Percentiles rank a stretch among this genome's conserved stretches.
Evolutionary conservation across 1,140 invertebrate species (phyloP).

Genomic region (Oryctes rhinoceros): DNA sequence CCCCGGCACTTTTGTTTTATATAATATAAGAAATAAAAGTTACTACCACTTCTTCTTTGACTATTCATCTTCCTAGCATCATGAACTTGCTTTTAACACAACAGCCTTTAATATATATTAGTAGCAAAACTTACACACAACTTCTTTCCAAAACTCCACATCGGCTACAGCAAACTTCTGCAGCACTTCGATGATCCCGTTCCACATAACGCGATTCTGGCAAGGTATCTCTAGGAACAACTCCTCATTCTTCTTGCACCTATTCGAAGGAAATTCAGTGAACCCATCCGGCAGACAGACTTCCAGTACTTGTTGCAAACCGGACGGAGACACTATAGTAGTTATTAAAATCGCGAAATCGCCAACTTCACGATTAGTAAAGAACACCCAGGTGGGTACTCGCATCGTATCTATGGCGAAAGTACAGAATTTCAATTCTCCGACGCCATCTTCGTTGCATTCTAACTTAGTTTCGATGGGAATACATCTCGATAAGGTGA

Average conservation of each 20-base stretch:
- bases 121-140: slow-evolving; percentile 7
- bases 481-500: slow-evolving; percentile 9
- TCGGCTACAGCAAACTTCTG: slow-evolving; percentile 31
- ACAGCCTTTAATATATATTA: no score
- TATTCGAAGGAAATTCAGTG: neutral
- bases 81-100: no score
- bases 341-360: slow-evolving; percentile 42
- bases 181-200: slow-evolving; percentile 46
- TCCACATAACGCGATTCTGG: slow-evolving; percentile 50
- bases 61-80: no score
- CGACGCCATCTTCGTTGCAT: neutral
- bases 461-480: neutral
- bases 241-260: neutral
- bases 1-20: no score
- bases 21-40: no score
- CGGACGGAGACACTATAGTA: slow-evolving; percentile 1
- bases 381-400: slow-evolving; percentile 16
- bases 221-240: slow-evolving; percentile 47
- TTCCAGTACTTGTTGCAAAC: slow-evolving; percentile 29
- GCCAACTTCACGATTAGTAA: neutral
- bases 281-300: slow-evolving; percentile 44
- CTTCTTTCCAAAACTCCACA: neutral
- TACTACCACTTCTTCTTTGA: no score
- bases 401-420: neutral
- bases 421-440: slow-evolving; percentile 27